Percentiles rank a stretch among this genome's conserved stretches.
Conservation (phyloP, 2,113 vertebrate species). For the Dissostichus mawsoni region DNA sequence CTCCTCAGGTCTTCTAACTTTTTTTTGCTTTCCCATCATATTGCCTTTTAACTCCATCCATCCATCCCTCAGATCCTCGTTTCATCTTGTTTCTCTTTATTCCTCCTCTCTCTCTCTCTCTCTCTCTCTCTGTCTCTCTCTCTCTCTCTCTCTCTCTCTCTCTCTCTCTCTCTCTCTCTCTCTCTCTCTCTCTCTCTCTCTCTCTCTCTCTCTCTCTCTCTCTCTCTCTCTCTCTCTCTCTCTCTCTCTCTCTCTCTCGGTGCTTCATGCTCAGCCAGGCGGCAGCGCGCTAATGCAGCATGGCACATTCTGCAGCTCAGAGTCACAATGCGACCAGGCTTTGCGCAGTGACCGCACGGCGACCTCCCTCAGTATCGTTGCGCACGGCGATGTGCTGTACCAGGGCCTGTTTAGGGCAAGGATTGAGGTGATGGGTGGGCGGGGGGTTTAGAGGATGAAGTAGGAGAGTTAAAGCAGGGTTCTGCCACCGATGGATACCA, state of each 20-base stretch:
- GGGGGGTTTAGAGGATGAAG: not conserved
- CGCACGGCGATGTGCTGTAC: slow-evolving; percentile 33
- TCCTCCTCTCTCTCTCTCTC: too few relatives aligned
- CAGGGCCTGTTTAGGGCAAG: slow-evolving; percentile 36
- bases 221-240: slow-evolving; percentile 6
- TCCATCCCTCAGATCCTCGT: slow-evolving; percentile 46
- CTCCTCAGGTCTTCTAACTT: too few relatives aligned
- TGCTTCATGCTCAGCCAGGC: slow-evolving; percentile 72
- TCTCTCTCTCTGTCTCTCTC: too few relatives aligned
- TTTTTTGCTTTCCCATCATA: too few relatives aligned
- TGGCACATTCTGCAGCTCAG: slow-evolving; percentile 84
- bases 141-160: too few relatives aligned
- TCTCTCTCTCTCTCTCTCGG: slow-evolving; percentile 31
- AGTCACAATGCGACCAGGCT: slow-evolving; percentile 78
- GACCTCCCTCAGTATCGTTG: slow-evolving; percentile 67
- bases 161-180: not conserved
- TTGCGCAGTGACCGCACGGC: slow-evolving; percentile 81
- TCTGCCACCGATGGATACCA: slow-evolving; percentile 39
- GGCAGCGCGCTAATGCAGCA: slow-evolving; percentile 81
- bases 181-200: not conserved
- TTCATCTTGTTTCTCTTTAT: too few relatives aligned
- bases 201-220: not conserved
- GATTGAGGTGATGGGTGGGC: slow-evolving; percentile 20
- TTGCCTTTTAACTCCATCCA: not conserved
- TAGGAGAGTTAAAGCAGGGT: not conserved